Base-by-base conservation (phyloP, 1,140 invertebrate species). In the Drosophila setifemur region DNA sequence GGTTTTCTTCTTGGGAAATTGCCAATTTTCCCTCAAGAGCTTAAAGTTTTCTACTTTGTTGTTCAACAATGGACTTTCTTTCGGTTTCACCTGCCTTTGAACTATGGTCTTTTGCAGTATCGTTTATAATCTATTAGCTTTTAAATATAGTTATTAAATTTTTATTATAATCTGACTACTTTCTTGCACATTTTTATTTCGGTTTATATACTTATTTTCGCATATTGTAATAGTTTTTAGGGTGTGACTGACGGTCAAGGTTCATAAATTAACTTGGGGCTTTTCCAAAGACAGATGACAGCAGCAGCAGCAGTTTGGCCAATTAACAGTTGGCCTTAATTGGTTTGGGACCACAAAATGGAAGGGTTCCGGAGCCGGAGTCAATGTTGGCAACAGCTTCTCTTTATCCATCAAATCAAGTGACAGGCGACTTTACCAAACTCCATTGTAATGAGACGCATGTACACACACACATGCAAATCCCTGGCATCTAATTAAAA, bases 401-500 rank as follows among this genome's bases (percentile, higher is more conserved):
- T 18, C 14, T 39, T 53, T 16, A 35, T 25, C 25, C 31, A 67
- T 54, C 55, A 55, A 48, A 43, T 44, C 45, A 52, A 44, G 52
- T 77, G 73, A 78, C 73, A 69, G 55, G 26, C 31, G 40, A 55
- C 45, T 63, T 74, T 45, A 26, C 53, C 39, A 50, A 73, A 55
- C 52, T 73, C 31, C 53, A 50, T 23, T 35, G 53, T 60, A 75
- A 75, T 74, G 45, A 55, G 61, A 16, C 42, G 68, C 64, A 52
- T 33, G 8, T n/a, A n/a, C 26, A 12, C 26, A 35, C 37, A 42
- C 16, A 21, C 35, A 63, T 73, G 74, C 37, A 67, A 75, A 63
- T 81, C 76, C 58, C 67, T 29, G 55, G 61, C 19, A 63, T 67
- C 71, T 81, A 81, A 81, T 81, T 82, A 81, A 76, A 44, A 31